Conservation (phyloP, 1,140 invertebrate species). For the Piezodorus guildinii region DNA sequence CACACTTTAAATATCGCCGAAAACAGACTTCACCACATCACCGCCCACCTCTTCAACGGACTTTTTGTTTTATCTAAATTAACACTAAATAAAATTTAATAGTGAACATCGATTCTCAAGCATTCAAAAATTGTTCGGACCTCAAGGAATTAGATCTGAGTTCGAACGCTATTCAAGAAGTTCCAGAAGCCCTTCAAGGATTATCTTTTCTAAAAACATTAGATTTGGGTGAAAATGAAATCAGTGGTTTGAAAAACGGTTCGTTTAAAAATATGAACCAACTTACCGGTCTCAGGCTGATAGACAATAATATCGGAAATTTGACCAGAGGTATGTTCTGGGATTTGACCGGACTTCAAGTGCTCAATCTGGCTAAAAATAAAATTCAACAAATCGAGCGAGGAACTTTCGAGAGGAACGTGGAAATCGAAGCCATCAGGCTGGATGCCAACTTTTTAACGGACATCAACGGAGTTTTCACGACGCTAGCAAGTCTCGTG, state of each 20-base stretch:
- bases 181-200: slow-evolving; percentile 72
- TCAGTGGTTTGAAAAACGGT: slow-evolving; percentile 63
- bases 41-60: slow-evolving; percentile 70
- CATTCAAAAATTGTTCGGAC: slow-evolving; percentile 83
- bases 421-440: slow-evolving; percentile 66
- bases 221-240: slow-evolving; percentile 78
- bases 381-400: slow-evolving; percentile 71
- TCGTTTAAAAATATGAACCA: slow-evolving; percentile 73
- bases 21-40: slow-evolving; percentile 68
- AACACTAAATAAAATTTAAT: slow-evolving; percentile 75
- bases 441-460: slow-evolving; percentile 76
- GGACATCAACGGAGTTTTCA: slow-evolving; percentile 76
- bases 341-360: slow-evolving; percentile 68
- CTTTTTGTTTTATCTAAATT: slow-evolving; percentile 71
- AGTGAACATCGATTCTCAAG: slow-evolving; percentile 61
- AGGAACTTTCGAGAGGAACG: slow-evolving; percentile 68
- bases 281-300: slow-evolving; percentile 68
- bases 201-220: slow-evolving; percentile 71
- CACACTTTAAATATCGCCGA: slow-evolving; percentile 75
- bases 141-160: slow-evolving; percentile 82
- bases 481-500: slow-evolving; percentile 61
- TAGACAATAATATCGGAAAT: slow-evolving; percentile 78
- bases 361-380: slow-evolving; percentile 76
- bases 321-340: slow-evolving; percentile 72
- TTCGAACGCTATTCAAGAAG: slow-evolving; percentile 64